phyloP scores from a whole-genome alignment of 2,113 vertebrate species.

The Oreochromis tanganicae region DNA sequence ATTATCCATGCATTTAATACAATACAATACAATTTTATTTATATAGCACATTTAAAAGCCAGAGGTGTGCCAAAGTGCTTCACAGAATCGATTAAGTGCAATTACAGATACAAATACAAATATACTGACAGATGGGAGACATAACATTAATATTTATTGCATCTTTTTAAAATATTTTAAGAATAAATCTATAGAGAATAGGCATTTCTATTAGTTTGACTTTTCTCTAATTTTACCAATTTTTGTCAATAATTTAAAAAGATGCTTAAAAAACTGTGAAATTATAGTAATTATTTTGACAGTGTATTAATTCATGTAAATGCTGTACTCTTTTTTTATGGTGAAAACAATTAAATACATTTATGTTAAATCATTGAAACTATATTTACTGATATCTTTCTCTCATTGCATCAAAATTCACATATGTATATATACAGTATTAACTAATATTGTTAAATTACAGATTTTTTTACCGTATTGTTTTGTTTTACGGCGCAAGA shows the following conservation, averaged over 20 bases:
- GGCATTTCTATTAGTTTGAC: neutral
- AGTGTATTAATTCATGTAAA: neutral
- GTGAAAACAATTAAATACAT: neutral
- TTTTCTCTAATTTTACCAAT: neutral
- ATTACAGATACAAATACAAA: too few relatives aligned
- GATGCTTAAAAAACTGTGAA: neutral
- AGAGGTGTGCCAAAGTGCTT: too few relatives aligned
- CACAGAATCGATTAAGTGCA: too few relatives aligned
- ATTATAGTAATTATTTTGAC: neutral
- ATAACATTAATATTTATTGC: neutral
- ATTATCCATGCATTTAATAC: neutral
- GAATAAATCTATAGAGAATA: neutral
- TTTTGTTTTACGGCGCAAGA: neutral
- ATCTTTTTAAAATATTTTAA: neutral
- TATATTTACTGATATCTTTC: neutral
- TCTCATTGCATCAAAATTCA: neutral
- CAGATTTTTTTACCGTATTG: neutral
- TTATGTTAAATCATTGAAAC: neutral
- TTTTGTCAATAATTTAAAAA: neutral
- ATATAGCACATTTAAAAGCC: too few relatives aligned
- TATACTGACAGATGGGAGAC: too few relatives aligned
- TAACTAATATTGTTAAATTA: neutral
- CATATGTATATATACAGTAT: neutral
- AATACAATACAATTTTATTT: too few relatives aligned
- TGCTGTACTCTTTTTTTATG: neutral